A percentile compares a stretch with the other conserved stretches of the same genome.
These are phyloP conservation scores for Bos javanicus DNA, from an alignment of 2,113 vertebrate genomes.

Conservation along the genomic window DNA sequence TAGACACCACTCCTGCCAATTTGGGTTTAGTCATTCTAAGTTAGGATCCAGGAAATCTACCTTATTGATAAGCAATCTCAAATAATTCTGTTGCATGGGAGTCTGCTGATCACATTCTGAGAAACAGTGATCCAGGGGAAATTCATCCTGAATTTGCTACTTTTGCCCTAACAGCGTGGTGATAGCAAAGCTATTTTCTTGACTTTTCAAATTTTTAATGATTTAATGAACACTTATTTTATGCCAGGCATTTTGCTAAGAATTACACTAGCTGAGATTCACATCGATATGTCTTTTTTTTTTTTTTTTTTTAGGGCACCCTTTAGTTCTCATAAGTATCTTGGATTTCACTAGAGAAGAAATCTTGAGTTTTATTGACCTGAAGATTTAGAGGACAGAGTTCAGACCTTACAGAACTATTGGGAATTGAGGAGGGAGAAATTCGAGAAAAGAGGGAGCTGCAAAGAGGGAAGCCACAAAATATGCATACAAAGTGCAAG, in stretches of 20 bases:
- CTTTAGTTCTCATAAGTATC: background rate
- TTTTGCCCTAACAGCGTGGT: background rate
- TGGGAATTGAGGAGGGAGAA: background rate
- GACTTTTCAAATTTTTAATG: background rate
- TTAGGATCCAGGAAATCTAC: background rate
- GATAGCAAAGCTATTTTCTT: background rate
- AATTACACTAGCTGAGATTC: background rate
- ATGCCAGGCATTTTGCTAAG: background rate
- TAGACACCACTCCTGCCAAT: background rate
- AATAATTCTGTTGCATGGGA: background rate
- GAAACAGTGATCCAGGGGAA: background rate
- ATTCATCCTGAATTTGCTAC: background rate
- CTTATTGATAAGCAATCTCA: background rate
- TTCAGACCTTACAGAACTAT: background rate
- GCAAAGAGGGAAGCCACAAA: background rate
- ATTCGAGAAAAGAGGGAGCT: background rate
- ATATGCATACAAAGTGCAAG: background rate
- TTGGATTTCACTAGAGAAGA: background rate
- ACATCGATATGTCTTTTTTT: background rate
- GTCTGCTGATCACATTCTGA: background rate
- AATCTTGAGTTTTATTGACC: background rate
- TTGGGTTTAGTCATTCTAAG: background rate
- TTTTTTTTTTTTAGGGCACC: background rate
- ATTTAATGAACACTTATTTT: conserved; percentile 8
- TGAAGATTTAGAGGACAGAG: background rate